Conservation (phyloP, 92 coral and sea anemone genomes). For the Epizoanthus fatuus region DNA sequence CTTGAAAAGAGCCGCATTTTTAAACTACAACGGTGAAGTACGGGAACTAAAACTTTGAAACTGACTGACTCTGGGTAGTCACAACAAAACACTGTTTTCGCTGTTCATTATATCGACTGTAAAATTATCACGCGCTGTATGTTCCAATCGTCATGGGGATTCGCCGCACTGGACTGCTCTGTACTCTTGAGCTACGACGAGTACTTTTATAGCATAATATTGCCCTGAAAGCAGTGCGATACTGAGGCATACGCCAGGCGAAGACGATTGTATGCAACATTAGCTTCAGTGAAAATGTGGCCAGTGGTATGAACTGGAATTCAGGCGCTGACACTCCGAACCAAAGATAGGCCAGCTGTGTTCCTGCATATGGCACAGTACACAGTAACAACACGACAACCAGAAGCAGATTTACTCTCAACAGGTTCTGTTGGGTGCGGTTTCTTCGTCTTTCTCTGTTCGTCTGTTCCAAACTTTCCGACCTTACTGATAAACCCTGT, state of each 20-base stretch:
- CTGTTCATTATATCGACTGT: too few species aligned
- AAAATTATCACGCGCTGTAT: too few species aligned
- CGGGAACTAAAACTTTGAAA: too few species aligned
- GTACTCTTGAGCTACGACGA: not conserved
- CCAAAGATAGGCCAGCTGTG: not conserved
- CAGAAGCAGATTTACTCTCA: not conserved
- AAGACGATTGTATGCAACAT: not conserved
- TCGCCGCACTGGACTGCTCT: not conserved
- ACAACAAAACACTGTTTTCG: too few species aligned
- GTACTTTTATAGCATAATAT: not conserved
- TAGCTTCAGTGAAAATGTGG: not conserved
- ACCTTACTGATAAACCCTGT: not conserved
- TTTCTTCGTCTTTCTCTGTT: constrained; percentile 2
- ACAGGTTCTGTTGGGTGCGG: not conserved
- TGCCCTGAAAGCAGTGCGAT: not conserved
- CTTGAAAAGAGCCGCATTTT: too few species aligned
- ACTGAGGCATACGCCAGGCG: constrained; percentile 16
- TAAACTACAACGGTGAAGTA: too few species aligned
- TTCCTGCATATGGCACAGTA: not conserved
- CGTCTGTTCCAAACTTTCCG: constrained; percentile 7
- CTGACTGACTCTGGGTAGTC: too few species aligned
- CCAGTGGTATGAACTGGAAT: constrained; percentile 17
- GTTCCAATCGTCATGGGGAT: too few species aligned
- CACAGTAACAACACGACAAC: not conserved
- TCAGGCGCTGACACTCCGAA: not conserved